These are phyloP conservation scores for Sardina pilchardus DNA, from an alignment of 2,113 vertebrate genomes.

Conservation along the genomic window DNA sequence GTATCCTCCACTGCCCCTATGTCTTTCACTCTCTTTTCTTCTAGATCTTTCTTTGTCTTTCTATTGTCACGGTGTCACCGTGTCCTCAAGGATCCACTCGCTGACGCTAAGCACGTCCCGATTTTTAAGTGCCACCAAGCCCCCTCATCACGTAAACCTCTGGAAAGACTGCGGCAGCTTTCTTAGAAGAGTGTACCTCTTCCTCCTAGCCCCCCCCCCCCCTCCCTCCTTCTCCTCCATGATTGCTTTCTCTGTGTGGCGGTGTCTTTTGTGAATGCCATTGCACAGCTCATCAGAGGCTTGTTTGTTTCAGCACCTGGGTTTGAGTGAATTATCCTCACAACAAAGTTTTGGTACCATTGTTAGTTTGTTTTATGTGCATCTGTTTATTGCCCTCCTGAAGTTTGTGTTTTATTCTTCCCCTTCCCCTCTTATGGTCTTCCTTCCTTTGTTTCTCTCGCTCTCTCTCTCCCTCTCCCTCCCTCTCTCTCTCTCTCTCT, in stretches of 20 bases:
- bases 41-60: background rate
- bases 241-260: background rate
- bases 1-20: background rate
- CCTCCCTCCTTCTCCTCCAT: background rate
- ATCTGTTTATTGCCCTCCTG: background rate
- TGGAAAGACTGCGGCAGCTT: background rate
- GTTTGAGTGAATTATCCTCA: background rate
- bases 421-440: constrained; percentile 9
- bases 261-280: background rate
- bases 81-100: background rate
- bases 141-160: background rate
- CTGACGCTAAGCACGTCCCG: background rate
- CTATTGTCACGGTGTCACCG: background rate
- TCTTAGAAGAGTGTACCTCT: background rate
- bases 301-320: background rate
- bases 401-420: background rate
- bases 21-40: background rate
- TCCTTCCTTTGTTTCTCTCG: background rate
- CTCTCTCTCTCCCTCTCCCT: background rate
- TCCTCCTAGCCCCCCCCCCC: background rate
- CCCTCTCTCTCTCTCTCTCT: background rate
- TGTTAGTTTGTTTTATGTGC: background rate
- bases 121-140: background rate
- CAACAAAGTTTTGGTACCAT: background rate
- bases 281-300: background rate